Conservation (phyloP, 2,113 vertebrate species). For the Chloropsis hardwickii region DNA sequence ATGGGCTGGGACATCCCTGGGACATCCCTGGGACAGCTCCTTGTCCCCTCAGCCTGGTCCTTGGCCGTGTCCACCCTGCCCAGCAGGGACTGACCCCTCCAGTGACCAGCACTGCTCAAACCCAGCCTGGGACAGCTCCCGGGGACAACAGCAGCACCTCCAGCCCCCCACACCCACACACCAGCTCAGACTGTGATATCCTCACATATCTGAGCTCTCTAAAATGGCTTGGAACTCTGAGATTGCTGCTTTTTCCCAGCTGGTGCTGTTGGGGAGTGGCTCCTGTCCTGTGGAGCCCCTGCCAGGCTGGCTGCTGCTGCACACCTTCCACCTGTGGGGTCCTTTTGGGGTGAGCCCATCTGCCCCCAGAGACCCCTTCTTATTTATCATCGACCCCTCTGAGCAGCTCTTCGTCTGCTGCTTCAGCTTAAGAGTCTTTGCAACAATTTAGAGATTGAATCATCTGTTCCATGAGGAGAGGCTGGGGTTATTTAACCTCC, state of each 20-base stretch:
- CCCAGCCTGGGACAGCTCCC: not conserved
- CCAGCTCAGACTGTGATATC: not conserved
- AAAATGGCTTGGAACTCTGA: not conserved
- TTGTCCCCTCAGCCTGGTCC: not conserved
- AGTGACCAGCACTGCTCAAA: not conserved
- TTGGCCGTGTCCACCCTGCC: not conserved
- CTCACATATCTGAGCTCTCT: not conserved
- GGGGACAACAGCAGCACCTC: not conserved
- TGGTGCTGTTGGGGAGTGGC: not conserved
- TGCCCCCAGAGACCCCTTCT: not conserved
- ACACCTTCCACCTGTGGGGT: fast-evolving
- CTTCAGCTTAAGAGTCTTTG: not conserved
- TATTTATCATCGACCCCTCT: not conserved
- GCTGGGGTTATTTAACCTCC: not conserved
- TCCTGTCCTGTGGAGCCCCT: not conserved
- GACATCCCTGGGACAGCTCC: not conserved
- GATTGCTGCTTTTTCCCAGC: not conserved
- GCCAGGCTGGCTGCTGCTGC: not conserved
- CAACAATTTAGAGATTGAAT: not conserved
- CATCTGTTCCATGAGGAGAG: not conserved
- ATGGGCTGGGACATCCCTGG: not conserved
- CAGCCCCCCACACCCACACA: not conserved
- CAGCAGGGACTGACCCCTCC: not conserved
- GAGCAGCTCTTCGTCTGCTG: not conserved
- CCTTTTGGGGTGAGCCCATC: not conserved